A percentile compares a stretch with the other conserved stretches of the same genome.
Evolutionary conservation across 2,888 invertebrate genomes (phyloP).

Genomic region (Ophion costatus): DNA sequence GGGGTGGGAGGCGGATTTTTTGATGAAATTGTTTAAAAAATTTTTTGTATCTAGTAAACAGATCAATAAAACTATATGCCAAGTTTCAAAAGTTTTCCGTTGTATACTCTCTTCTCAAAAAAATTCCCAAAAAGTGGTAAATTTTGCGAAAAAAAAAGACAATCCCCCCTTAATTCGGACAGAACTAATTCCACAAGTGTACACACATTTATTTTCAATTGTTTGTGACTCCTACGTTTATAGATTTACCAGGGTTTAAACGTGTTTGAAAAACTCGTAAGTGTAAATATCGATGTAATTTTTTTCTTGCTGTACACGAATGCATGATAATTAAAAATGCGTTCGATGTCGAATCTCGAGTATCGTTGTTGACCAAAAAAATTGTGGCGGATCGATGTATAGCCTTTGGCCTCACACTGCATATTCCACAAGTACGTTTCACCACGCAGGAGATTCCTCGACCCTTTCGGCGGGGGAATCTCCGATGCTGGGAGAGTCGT

Average conservation of each 20-base stretch:
- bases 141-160: too few species aligned
- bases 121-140: too few species aligned
- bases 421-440: conserved; percentile 37
- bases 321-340: neutral
- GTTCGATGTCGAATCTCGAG: neutral
- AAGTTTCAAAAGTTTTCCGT: too few species aligned
- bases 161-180: too few species aligned
- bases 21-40: too few species aligned
- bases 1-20: too few species aligned
- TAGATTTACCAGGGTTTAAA: neutral
- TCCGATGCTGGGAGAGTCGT: conserved; percentile 44
- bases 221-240: neutral
- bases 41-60: too few species aligned
- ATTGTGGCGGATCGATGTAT: conserved; percentile 1
- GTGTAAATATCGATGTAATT: neutral
- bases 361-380: conserved; percentile 2
- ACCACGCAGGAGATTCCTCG: conserved; percentile 20
- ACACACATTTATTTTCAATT: neutral
- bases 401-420: conserved; percentile 8
- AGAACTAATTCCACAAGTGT: too few species aligned
- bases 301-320: neutral
- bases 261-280: neutral
- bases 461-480: neutral
- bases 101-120: too few species aligned
- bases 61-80: too few species aligned